Conservation (phyloP, 2,888 invertebrate species). For the Idaea straminata region DNA sequence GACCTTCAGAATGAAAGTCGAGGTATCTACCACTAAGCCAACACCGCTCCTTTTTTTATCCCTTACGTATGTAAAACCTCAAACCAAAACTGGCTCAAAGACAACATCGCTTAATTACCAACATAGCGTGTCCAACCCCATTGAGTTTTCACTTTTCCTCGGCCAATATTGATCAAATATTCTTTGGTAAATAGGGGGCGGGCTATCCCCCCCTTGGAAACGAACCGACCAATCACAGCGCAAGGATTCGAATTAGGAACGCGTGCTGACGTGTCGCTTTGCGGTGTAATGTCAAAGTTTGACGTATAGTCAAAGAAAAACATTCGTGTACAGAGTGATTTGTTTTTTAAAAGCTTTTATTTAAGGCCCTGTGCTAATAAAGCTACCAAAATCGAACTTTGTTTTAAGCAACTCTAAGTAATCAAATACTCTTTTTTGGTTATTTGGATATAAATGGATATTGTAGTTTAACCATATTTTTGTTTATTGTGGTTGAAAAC, state of each 20-base stretch:
- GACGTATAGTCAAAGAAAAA: slow-evolving; percentile 60
- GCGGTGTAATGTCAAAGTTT: slow-evolving; percentile 57
- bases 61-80: too few relatives aligned
- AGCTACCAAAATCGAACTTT: too few relatives aligned
- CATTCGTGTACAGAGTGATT: slow-evolving; percentile 49
- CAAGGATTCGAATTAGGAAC: slow-evolving; percentile 53
- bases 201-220: slow-evolving; percentile 28
- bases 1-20: too few relatives aligned
- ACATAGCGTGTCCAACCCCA: background rate
- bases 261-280: slow-evolving; percentile 63
- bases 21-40: too few relatives aligned
- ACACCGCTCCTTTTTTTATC: too few relatives aligned
- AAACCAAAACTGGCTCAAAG: background rate
- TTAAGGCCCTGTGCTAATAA: too few relatives aligned
- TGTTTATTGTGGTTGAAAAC: too few relatives aligned
- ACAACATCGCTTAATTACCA: background rate
- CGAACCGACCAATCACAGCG: slow-evolving; percentile 47
- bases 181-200: slow-evolving; percentile 41
- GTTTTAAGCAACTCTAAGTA: too few relatives aligned
- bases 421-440: too few relatives aligned
- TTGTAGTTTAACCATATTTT: too few relatives aligned
- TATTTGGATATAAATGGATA: too few relatives aligned
- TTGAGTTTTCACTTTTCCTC: slow-evolving; percentile 3
- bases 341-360: too few relatives aligned
- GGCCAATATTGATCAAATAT: slow-evolving; percentile 46